These are phyloP conservation scores for Tetraodon nigroviridis DNA, from an alignment of 2,113 vertebrate genomes.

Conservation along the genomic window DNA sequence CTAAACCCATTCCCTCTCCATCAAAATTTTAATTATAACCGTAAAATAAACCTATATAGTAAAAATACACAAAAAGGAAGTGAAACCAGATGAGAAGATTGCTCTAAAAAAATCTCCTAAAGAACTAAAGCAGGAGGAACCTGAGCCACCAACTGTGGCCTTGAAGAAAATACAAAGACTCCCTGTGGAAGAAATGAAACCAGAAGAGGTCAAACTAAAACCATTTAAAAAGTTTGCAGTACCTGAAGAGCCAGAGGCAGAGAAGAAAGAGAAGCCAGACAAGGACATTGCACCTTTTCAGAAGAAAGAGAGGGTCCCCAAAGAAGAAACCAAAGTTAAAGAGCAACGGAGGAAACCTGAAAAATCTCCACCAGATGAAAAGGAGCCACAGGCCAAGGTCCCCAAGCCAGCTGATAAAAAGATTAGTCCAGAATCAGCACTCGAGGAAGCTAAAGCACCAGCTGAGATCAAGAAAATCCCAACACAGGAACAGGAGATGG, in stretches of 20 bases:
- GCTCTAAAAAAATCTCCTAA: slow-evolving; percentile 58
- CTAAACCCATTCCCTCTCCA: too few species aligned
- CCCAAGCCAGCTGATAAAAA: slow-evolving; percentile 42
- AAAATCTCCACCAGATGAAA: slow-evolving; percentile 32
- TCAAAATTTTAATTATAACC: too few species aligned
- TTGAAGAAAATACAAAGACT: slow-evolving; percentile 70
- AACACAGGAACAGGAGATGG: slow-evolving; percentile 57
- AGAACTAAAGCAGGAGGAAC: slow-evolving; percentile 49
- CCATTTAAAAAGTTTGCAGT: slow-evolving; percentile 68
- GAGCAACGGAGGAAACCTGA: slow-evolving; percentile 58
- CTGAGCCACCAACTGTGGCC: slow-evolving; percentile 29
- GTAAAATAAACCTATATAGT: too few species aligned
- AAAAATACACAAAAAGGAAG: too few species aligned
- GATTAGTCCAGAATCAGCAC: slow-evolving; percentile 55
- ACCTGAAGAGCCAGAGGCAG: slow-evolving; percentile 56
- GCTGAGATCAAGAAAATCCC: slow-evolving; percentile 66
- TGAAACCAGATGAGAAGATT: slow-evolving; percentile 55
- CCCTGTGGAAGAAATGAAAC: slow-evolving; percentile 59
- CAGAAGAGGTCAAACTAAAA: slow-evolving; percentile 71
- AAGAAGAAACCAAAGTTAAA: slow-evolving; percentile 45
- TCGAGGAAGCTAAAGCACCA: slow-evolving; percentile 49
- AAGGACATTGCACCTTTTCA: slow-evolving; percentile 61
- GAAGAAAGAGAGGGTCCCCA: slow-evolving; percentile 47
- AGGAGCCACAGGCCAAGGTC: slow-evolving; percentile 41
- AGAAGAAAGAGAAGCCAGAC: slow-evolving; percentile 72